phyloP scores from a whole-genome alignment of 2,888 invertebrate genomes.

The Cosmia pyralina region DNA sequence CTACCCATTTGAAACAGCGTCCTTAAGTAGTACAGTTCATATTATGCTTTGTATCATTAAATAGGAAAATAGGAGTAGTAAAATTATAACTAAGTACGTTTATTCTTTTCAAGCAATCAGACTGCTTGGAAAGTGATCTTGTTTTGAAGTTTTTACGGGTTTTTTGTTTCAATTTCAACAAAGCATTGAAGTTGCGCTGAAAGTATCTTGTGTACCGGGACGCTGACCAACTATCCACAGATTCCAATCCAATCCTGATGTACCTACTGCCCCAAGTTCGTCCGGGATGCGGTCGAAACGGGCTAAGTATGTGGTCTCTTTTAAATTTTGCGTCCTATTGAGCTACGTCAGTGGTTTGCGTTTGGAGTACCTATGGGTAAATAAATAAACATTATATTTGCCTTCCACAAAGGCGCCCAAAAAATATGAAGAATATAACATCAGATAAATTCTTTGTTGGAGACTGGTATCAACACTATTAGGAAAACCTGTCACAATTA shows the following conservation, averaged over 20 bases:
- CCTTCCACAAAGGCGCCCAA: too few relatives aligned
- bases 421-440: too few relatives aligned
- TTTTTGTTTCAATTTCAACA: not conserved
- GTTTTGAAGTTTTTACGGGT: not conserved
- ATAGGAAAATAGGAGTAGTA: not conserved
- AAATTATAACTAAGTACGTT: not conserved
- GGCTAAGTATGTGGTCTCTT: not conserved
- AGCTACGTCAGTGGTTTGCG: not conserved
- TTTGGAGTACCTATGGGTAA: not conserved
- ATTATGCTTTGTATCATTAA: not conserved
- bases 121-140: not conserved
- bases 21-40: too few relatives aligned
- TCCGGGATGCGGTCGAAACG: too few relatives aligned
- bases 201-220: not conserved
- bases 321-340: constrained; percentile 10
- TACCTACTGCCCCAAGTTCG: not conserved
- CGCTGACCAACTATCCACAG: not conserved
- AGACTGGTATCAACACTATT: too few relatives aligned
- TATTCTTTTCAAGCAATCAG: not conserved
- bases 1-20: too few relatives aligned
- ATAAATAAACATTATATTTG: too few relatives aligned
- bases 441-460: too few relatives aligned
- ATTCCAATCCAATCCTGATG: constrained; percentile 2
- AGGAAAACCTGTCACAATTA: too few relatives aligned
- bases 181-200: not conserved